These are phyloP conservation scores for Probosciger aterrimus DNA, from an alignment of 2,113 vertebrate genomes.

Conservation along the genomic window DNA sequence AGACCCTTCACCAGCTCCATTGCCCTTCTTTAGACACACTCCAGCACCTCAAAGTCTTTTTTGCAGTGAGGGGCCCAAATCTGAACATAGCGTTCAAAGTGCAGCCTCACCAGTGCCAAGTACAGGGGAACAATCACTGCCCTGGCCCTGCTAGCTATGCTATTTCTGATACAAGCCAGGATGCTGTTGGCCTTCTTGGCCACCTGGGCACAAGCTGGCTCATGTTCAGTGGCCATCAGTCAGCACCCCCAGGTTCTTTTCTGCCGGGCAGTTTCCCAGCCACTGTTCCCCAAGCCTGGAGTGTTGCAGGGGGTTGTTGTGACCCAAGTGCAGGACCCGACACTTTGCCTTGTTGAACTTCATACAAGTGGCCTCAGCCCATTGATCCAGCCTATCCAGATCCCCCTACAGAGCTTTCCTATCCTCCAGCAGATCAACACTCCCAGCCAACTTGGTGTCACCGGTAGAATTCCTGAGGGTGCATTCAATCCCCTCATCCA, in stretches of 20 bases:
- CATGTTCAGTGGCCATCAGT: background rate
- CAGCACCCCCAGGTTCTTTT: background rate
- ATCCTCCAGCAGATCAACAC: background rate
- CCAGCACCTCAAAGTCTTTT: background rate
- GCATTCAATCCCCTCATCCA: background rate
- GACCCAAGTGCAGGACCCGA: background rate
- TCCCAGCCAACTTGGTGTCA: background rate
- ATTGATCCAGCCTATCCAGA: background rate
- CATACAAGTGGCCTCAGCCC: background rate
- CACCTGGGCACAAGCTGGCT: no score
- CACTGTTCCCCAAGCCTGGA: background rate
- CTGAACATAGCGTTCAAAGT: no score
- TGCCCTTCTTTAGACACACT: background rate
- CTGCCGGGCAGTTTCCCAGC: background rate
- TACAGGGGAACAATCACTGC: background rate
- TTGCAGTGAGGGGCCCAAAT: background rate
- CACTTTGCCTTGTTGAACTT: background rate
- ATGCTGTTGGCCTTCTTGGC: background rate
- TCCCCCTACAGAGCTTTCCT: no score
- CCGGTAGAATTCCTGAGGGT: background rate
- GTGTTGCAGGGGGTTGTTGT: background rate
- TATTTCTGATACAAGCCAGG: background rate
- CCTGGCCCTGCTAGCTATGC: background rate
- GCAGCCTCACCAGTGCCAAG: background rate
- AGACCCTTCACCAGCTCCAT: background rate